Percentiles rank a stretch among this genome's conserved stretches.
These are phyloP conservation scores for Bufo bufo DNA, from an alignment of 2,113 vertebrate genomes.

Conservation along the genomic window DNA sequence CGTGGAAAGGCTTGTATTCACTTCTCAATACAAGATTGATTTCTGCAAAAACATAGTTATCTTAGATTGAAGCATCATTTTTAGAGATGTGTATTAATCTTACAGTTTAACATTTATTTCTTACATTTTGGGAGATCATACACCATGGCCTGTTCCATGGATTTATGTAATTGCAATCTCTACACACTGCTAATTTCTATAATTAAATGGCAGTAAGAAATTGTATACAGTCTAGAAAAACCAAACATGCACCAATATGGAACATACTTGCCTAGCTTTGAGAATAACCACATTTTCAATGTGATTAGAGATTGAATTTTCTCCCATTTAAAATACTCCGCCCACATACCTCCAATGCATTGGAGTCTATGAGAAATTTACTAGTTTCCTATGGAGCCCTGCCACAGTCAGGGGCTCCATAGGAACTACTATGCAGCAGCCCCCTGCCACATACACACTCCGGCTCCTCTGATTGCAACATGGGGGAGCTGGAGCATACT, in stretches of 20 bases:
- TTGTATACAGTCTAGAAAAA: neutral
- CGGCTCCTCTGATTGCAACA: no score
- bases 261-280: neutral
- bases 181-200: neutral
- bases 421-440: no score
- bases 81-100: constrained; percentile 25
- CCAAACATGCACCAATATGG: neutral
- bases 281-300: neutral
- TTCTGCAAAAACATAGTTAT: constrained; percentile 52
- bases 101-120: neutral
- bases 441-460: no score
- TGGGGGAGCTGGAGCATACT: no score
- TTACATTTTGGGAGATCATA: constrained; percentile 44
- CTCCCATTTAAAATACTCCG: neutral
- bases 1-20: constrained; percentile 44
- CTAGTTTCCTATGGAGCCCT: no score
- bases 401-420: no score
- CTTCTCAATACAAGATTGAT: constrained; percentile 55
- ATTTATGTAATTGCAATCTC: neutral
- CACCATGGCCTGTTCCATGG: neutral
- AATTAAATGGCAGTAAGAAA: neutral
- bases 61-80: constrained; percentile 51
- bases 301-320: neutral
- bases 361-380: no score
- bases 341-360: no score